Evolutionary conservation across 2,888 invertebrate species (phyloP).

Genomic region (Dioctria linearis): DNA sequence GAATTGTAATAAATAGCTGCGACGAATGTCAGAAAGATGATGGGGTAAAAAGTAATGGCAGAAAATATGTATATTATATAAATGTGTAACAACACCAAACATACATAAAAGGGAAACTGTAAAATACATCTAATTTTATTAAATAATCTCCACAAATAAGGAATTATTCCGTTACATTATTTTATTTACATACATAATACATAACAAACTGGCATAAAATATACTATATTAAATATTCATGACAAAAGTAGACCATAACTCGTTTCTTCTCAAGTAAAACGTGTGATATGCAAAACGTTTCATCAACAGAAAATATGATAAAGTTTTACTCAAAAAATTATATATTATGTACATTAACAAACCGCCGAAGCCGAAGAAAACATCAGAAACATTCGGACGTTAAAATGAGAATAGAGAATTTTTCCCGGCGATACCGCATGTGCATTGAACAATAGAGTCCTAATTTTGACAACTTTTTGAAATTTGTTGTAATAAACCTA

Average conservation of each 20-base stretch:
- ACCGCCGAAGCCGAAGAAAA: too few relatives aligned
- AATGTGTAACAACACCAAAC: conserved; percentile 26
- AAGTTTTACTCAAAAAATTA: too few relatives aligned
- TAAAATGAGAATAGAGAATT: too few relatives aligned
- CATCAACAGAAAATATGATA: conserved; percentile 2
- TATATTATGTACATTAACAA: too few relatives aligned
- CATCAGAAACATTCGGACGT: too few relatives aligned
- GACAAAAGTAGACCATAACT: conserved; percentile 41
- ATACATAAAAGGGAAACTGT: conserved; percentile 41
- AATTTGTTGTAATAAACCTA: too few relatives aligned
- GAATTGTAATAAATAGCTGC: conserved; percentile 27
- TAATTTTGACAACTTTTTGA: too few relatives aligned
- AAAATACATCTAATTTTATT: conserved; percentile 37
- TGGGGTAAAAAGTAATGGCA: conserved; percentile 37
- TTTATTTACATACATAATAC: conserved; percentile 9
- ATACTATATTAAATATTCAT: conserved; percentile 9
- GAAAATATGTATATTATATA: conserved; percentile 6
- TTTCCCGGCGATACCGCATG: too few relatives aligned
- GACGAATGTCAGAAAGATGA: conserved; percentile 28
- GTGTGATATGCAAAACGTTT: conserved; percentile 45
- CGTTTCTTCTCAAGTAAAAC: conserved; percentile 40
- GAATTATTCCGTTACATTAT: conserved; percentile 39
- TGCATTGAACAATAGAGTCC: too few relatives aligned
- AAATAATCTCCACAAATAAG: conserved; percentile 44
- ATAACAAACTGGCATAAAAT: conserved; percentile 28